A percentile compares a stretch with the other conserved stretches of the same genome.
These are phyloP conservation scores for Laodelphax striatellus DNA, from an alignment of 1,140 invertebrate genomes.

Conservation along the genomic window DNA sequence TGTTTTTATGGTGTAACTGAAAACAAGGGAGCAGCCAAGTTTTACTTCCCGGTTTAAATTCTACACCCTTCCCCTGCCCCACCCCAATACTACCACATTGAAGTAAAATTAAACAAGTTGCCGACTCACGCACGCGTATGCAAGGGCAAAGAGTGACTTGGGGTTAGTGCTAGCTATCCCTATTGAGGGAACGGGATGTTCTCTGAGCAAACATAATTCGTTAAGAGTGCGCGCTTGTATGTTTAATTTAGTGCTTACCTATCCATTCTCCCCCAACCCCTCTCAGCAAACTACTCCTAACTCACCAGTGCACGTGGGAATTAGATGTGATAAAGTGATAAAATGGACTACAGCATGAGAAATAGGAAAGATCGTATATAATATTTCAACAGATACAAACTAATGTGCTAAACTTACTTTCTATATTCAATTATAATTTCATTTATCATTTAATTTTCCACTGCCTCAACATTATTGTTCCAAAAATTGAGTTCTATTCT, in stretches of 20 bases:
- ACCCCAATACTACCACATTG: not conserved
- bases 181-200: not conserved
- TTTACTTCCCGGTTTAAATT: slow-evolving; percentile 1
- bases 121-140: not conserved
- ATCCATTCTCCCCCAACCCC: not conserved
- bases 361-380: too few species aligned
- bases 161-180: not conserved
- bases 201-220: not conserved
- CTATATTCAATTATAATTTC: too few species aligned
- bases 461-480: too few species aligned
- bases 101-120: not conserved
- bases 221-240: not conserved
- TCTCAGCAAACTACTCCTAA: too few species aligned
- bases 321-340: too few species aligned
- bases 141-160: not conserved
- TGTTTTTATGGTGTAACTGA: too few species aligned
- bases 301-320: too few species aligned
- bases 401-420: too few species aligned
- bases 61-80: not conserved
- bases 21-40: not conserved
- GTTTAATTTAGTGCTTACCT: slow-evolving; percentile 1
- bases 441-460: too few species aligned
- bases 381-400: too few species aligned
- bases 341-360: too few species aligned
- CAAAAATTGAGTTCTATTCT: too few species aligned